Evolutionary conservation across 2,113 vertebrate genomes (phyloP), one percentile per base, ranked within the genome.

Genomic region (Periophthalmodon schlosseri): DNA sequence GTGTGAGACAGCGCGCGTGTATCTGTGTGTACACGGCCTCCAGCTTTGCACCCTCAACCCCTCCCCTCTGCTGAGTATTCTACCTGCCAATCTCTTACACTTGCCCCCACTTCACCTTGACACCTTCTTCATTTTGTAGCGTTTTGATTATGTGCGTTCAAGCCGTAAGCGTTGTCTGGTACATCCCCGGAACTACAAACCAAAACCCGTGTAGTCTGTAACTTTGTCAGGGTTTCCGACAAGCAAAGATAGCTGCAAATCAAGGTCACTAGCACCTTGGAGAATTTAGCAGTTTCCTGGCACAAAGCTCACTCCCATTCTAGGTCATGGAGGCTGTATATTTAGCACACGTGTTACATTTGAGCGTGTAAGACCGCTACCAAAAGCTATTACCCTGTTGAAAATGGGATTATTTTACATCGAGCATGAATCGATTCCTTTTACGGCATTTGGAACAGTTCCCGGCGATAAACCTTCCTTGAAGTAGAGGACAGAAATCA

Each of bases 241-340:
- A 85, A 76, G 49, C 68, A 72, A 78, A 79, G 75, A 88, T 75
- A 69, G 79, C 28, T 44, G 76, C 52, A 82, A 79, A 90, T 91
- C 77, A 91, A 90, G 88, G 88, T 91, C 86, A 78, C 67, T 28
- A 10, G 83, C 88, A 88, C 89, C 86, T 91, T 85, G 81, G 91
- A 90, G 89, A 83, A 80, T 91, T 81, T 60, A 74, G 69, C 79
- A 74, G 75, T 87, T 86, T 87, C 70, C 72, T 74, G 74, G 74
- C 57, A 28, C 23, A 15, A 15, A 24, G 57, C 68, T 34, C 75
- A 13, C 65, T 86, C 71, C 23, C 36, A 84, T 88, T 90, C 85
- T 89, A 88, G 89, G 88, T 88, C 91, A 91, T 0, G 57, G 24
- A 78, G 76, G 80, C 44, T 24, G 12, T 36, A 58, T 76, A 33